phyloP scores from a whole-genome alignment of 1,140 invertebrate species.

The Drosophila erecta region DNA sequence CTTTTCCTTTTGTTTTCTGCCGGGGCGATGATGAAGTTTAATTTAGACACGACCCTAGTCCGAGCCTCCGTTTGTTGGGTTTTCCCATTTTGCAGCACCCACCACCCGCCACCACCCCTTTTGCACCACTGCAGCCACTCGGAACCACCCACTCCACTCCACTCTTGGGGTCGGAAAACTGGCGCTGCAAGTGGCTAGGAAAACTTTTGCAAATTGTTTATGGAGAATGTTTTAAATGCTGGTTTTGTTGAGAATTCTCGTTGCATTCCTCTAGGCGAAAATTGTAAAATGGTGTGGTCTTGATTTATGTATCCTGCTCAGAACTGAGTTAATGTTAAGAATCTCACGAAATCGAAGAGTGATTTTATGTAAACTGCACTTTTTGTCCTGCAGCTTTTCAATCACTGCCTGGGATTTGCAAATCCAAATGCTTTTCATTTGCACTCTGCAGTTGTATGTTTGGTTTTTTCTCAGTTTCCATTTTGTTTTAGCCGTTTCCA shows the following conservation, averaged over 20 bases:
- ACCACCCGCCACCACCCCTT: neutral
- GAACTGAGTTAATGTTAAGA: no score
- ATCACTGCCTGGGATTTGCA: conserved; percentile 14
- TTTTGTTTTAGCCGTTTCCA: conserved; percentile 1
- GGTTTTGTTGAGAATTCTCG: conserved; percentile 2
- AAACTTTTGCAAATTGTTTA: conserved; percentile 37
- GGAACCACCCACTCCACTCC: conserved; percentile 3
- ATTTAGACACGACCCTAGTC: conserved; percentile 78
- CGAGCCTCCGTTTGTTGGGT: conserved; percentile 25
- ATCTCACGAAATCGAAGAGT: no score
- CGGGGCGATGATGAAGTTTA: conserved; percentile 77
- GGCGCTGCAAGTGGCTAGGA: conserved; percentile 15
- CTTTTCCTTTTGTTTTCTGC: conserved; percentile 51
- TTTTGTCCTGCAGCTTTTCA: neutral
- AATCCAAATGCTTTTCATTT: conserved; percentile 18
- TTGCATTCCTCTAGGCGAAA: neutral
- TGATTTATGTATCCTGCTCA: neutral
- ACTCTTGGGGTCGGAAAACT: conserved; percentile 6
- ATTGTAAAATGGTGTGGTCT: neutral
- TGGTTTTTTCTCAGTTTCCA: neutral
- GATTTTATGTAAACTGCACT: no score
- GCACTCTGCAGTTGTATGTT: conserved; percentile 4
- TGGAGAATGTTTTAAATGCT: conserved; percentile 29
- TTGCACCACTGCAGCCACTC: conserved; percentile 20
- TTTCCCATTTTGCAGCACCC: neutral